Base-by-base conservation (phyloP, 2,888 invertebrate species). In the Macrophya alboannulata region DNA sequence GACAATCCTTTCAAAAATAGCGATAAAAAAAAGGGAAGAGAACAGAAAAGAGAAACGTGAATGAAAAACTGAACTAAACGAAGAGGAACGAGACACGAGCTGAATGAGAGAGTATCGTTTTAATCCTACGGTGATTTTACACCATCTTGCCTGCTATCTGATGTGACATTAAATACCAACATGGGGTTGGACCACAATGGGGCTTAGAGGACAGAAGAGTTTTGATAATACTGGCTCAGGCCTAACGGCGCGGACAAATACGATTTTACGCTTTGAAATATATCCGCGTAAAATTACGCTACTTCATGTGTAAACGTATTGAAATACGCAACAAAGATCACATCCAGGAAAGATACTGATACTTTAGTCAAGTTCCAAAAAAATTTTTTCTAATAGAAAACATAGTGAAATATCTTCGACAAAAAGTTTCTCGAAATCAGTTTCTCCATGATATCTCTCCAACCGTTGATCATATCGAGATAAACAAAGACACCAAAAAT, bases 241-340 rank as follows among this genome's bases (percentile, higher is more conserved):
- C 87, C 88, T 88, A 91, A 91, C 88, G 91, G 90, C 89, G 89
- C 92, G 91, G 89, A 90, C 89, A 92, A 90, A 93, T 93, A 87
- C 91, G 93, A 93, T 93, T 93, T 91, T 88, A 86, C 83, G 84
- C 89, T 92, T 92, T 92, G 92, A 93, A 93, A 93, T 91, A 87
- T 90, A 93, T 93, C 92, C 90, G 91, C 92, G 91, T 92, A 89
- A 92, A 93, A 93, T 92, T 90, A 89, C 87, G 85, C 87, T 77
- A 37, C 71, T 86, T 88, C 84, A 74, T 84, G 71, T n/a, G 59
- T 59, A 81, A 48, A 83, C 86, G 85, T 48, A 48, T 51, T 37
- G 86, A 85, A 68, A 37, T 17, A 84, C 51, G 86, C 86, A 76
- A 86, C 31, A 17, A 12, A 68, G 25, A 68, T 17, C 37, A 37